Base-by-base conservation (phyloP, 2,113 vertebrate species). In the Rhinogobius similis region DNA sequence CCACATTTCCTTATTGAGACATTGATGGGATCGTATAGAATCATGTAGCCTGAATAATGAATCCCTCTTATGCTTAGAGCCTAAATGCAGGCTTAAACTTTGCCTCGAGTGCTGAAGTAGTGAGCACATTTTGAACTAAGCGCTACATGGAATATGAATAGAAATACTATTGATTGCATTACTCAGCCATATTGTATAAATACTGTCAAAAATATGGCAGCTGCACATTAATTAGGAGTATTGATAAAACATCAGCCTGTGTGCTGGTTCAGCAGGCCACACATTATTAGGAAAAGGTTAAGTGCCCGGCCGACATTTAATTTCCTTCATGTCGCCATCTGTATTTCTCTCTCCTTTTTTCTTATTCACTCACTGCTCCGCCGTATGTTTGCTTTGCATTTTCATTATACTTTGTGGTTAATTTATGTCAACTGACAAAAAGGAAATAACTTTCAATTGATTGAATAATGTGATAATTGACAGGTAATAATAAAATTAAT, bases 261-360 rank as follows among this genome's bases (percentile, higher is more conserved):
- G 68, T 88, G 88, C 89, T 87, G 87, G 87, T 89, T 93, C 90
- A 91, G 90, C 91, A 93, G 82, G 79, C 77, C 71, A 75, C 79
- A 86, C 81, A 77, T 88, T 89, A 88, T 90, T 82, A 91, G 84
- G 82, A 80, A 91, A 92, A 92, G 90, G 90, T 93, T 90, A 91
- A 89, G 87, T 88, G 87, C 80, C 77, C 16, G 62, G 61, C 79
- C 77, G 79, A 85, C 84, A 86, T 88, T 87, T 90, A 73, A 91
- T 90, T 88, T 90, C 83, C 78, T 75, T 67, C 69, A 74, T 66
- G 44, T 66, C 75, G 63, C 68, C 44, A 67, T 43, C 55, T 63
- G 24, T 53, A 3, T 64, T 63, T 36, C 66, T 63, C 21, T 43
- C 38, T 63, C 62, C 11, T 13, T 56, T 24, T 56, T 18, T 61